phyloP scores from a whole-genome alignment of 2,888 invertebrate species.

The Drosophila barbarae region DNA sequence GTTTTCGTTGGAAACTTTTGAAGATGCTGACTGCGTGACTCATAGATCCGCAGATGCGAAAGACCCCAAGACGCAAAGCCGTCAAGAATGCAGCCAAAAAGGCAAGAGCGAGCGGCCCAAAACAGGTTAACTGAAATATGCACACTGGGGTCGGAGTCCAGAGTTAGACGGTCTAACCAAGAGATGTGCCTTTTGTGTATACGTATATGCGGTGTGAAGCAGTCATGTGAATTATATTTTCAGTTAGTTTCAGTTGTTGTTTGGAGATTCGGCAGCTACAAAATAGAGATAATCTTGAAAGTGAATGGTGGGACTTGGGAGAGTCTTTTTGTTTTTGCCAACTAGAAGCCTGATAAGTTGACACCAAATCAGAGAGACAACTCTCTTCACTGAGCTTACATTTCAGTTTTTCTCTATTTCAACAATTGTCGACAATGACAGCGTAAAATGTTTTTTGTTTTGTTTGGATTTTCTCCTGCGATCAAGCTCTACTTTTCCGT shows the following conservation, averaged over 20 bases:
- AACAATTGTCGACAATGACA: conserved; percentile 69
- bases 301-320: conserved; percentile 30
- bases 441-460: conserved; percentile 65
- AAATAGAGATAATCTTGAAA: conserved; percentile 43
- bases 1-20: conserved; percentile 29
- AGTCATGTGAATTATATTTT: conserved; percentile 64
- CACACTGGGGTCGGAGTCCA: conserved; percentile 54
- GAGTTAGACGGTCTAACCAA: conserved; percentile 49
- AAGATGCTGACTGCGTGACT: conserved; percentile 43
- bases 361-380: not conserved
- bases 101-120: conserved; percentile 31
- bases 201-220: conserved; percentile 47
- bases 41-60: conserved; percentile 26
- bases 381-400: conserved; percentile 20
- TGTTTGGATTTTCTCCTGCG: conserved; percentile 28
- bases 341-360: conserved; percentile 9
- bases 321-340: conserved; percentile 1
- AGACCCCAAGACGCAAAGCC: conserved; percentile 23
- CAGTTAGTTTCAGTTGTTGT: conserved; percentile 24
- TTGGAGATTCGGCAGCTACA: conserved; percentile 45
- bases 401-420: conserved; percentile 43
- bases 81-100: conserved; percentile 58
- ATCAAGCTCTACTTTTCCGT: conserved; percentile 46
- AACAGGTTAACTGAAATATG: conserved; percentile 63
- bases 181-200: conserved; percentile 27